Evolutionary conservation across 1,140 invertebrate species (phyloP).

Genomic region (Drosophila paulistorum): DNA sequence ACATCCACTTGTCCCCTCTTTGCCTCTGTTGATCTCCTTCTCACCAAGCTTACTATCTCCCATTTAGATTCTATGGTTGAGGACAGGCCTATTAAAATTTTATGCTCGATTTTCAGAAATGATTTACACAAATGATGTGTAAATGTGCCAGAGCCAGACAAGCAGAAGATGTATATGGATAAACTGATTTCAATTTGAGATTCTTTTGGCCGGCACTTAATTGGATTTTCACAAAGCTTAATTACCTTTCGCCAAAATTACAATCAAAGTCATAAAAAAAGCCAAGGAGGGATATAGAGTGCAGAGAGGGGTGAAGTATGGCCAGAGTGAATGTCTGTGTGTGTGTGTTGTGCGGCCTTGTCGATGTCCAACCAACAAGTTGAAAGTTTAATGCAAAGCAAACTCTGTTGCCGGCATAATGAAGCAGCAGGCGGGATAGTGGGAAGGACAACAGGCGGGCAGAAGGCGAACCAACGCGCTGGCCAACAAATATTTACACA

Average conservation of each 20-base stretch:
- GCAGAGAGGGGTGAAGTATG: not conserved
- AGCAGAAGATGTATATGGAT: constrained; percentile 14
- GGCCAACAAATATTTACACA: constrained; percentile 70
- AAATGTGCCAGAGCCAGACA: constrained; percentile 61
- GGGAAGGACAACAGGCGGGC: not conserved
- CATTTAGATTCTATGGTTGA: constrained; percentile 1
- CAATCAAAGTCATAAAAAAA: constrained; percentile 69
- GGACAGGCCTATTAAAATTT: constrained; percentile 65
- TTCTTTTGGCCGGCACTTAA: constrained; percentile 56
- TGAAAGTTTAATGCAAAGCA: constrained; percentile 56
- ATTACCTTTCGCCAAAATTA: constrained; percentile 70
- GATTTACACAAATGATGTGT: constrained; percentile 75
- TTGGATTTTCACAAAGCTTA: constrained; percentile 70
- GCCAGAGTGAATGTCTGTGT: constrained; percentile 13
- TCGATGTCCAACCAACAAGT: constrained; percentile 38
- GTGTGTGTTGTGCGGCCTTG: constrained; percentile 3
- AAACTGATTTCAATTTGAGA: constrained; percentile 75
- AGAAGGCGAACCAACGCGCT: constrained; percentile 24
- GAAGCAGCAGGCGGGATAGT: constrained; percentile 30
- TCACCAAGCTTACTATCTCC: no score
- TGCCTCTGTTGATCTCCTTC: not conserved
- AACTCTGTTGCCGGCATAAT: constrained; percentile 55
- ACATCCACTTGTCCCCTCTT: not conserved
- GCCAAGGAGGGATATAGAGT: not conserved
- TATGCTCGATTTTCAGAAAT: constrained; percentile 72